A percentile compares a stretch with the other conserved stretches of the same genome.
phyloP scores from a whole-genome alignment of 1,140 invertebrate genomes.

The Adelges cooleyi region DNA sequence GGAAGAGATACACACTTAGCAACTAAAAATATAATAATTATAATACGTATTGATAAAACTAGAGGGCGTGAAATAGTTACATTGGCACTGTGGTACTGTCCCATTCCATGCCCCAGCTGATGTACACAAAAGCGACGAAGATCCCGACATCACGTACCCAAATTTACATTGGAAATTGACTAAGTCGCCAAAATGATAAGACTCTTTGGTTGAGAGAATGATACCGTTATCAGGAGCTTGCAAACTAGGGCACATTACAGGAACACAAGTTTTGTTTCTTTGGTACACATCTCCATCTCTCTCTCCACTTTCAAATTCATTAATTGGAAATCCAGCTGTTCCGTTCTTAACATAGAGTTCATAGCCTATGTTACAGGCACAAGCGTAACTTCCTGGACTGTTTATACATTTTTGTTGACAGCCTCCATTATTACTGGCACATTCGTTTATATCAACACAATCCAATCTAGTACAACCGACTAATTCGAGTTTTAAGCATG shows the following conservation, averaged over 20 bases:
- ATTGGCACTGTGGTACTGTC: slow-evolving; percentile 80
- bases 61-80: slow-evolving; percentile 44
- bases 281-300: slow-evolving; percentile 79
- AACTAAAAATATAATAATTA: slow-evolving; percentile 43
- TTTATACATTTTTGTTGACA: slow-evolving; percentile 92
- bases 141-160: slow-evolving; percentile 82
- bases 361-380: slow-evolving; percentile 83
- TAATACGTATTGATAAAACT: not conserved
- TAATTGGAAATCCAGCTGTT: slow-evolving; percentile 77
- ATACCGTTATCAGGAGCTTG: slow-evolving; percentile 78
- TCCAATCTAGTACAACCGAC: slow-evolving; percentile 86
- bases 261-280: slow-evolving; percentile 90
- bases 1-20: slow-evolving; percentile 78
- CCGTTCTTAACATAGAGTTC: slow-evolving; percentile 82
- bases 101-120: slow-evolving; percentile 89
- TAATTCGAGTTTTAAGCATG: slow-evolving; percentile 81
- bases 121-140: slow-evolving; percentile 70
- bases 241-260: slow-evolving; percentile 74
- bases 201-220: slow-evolving; percentile 63
- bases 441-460: slow-evolving; percentile 88
- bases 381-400: slow-evolving; percentile 71
- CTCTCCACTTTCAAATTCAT: slow-evolving; percentile 69
- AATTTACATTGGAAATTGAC: slow-evolving; percentile 90
- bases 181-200: slow-evolving; percentile 70
- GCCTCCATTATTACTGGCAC: slow-evolving; percentile 74